Conservation (phyloP, 2,113 vertebrate genomes). For the Leucopternis melanops region DNA sequence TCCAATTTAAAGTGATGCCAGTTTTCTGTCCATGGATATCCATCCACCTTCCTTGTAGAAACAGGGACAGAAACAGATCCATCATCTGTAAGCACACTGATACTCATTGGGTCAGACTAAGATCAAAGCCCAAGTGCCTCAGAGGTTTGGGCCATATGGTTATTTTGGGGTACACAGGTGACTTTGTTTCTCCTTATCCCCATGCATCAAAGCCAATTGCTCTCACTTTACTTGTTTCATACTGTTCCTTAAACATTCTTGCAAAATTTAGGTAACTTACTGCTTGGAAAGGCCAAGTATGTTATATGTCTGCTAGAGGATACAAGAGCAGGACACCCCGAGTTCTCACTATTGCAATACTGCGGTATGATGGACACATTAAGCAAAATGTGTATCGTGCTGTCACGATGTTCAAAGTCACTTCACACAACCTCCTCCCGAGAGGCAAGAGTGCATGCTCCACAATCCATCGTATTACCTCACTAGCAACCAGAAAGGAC, state of each 20-base stretch:
- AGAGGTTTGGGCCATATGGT: neutral
- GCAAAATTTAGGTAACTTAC: neutral
- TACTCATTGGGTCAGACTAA: neutral
- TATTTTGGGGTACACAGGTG: neutral
- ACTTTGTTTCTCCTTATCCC: neutral
- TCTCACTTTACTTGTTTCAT: neutral
- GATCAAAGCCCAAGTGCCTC: neutral
- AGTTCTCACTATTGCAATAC: neutral
- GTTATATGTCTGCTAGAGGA: neutral
- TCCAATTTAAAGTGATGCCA: neutral
- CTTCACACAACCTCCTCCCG: neutral
- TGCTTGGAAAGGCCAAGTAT: neutral
- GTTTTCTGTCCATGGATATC: neutral
- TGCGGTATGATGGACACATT: fast-evolving
- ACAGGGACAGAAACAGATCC: neutral
- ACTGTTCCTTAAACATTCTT: neutral
- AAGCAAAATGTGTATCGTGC: fast-evolving
- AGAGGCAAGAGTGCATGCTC: neutral
- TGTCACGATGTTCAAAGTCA: neutral
- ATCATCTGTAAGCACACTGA: fast-evolving
- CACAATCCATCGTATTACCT: neutral
- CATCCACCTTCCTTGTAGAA: neutral
- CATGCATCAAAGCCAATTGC: fast-evolving
- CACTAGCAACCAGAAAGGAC: neutral
- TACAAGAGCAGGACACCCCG: neutral